phyloP scores from a whole-genome alignment of 2,888 invertebrate species.

The Escarpia spicata region DNA sequence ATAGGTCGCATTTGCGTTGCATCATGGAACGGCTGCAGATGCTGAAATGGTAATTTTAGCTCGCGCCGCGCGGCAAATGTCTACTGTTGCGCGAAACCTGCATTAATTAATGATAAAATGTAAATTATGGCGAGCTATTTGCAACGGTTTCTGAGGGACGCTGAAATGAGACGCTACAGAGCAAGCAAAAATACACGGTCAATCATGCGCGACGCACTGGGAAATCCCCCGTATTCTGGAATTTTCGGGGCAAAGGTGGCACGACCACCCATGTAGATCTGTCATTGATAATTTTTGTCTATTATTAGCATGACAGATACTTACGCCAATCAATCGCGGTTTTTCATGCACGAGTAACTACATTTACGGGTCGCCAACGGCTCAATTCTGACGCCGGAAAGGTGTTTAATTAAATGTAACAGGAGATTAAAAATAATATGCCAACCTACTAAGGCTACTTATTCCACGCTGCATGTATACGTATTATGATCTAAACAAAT shows the following conservation, averaged over 20 bases:
- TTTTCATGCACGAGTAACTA: conserved; percentile 13
- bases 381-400: neutral
- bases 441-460: neutral
- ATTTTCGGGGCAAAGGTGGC: neutral
- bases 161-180: neutral
- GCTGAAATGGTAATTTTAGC: conserved; percentile 13
- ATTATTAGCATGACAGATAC: neutral
- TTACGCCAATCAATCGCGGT: neutral
- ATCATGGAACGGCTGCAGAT: conserved; percentile 13
- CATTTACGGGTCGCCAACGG: conserved; percentile 5
- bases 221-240: neutral
- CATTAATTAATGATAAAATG: conserved; percentile 16
- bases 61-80: neutral
- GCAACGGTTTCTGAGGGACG: neutral
- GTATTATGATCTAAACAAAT: no score
- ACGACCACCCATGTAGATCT: neutral
- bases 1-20: conserved; percentile 16
- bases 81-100: conserved; percentile 5
- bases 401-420: neutral
- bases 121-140: conserved; percentile 9
- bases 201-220: neutral
- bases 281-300: neutral
- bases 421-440: neutral
- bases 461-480: no score
- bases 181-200: neutral